Evolutionary conservation across 1,140 invertebrate species (phyloP).

Genomic region (Calosoma granatense): DNA sequence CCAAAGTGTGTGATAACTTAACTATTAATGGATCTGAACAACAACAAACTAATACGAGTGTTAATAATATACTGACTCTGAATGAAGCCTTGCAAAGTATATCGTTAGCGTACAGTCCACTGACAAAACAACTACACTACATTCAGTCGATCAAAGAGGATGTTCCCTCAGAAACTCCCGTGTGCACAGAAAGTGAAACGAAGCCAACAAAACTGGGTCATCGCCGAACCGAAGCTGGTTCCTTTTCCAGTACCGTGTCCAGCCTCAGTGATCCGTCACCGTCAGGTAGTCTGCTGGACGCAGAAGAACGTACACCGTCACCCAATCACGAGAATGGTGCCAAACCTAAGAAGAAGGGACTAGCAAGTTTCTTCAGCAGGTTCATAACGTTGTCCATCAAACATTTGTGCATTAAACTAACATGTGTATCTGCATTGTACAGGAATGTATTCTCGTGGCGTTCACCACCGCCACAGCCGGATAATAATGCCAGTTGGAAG

Average conservation of each 20-base stretch:
- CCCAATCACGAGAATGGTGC: slow-evolving; percentile 23
- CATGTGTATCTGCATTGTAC: slow-evolving; percentile 28
- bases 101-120: slow-evolving; percentile 41
- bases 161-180: slow-evolving; percentile 16
- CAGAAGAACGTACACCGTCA: slow-evolving; percentile 31
- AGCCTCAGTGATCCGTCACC: slow-evolving; percentile 41
- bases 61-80: slow-evolving; percentile 28
- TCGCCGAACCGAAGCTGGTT: slow-evolving; percentile 35
- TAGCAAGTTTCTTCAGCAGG: slow-evolving; percentile 34
- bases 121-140: slow-evolving; percentile 38
- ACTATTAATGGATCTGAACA: neutral
- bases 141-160: slow-evolving; percentile 27
- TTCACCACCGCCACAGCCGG: slow-evolving; percentile 28
- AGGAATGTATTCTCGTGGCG: slow-evolving; percentile 59
- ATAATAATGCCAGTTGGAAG: slow-evolving; percentile 31
- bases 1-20: slow-evolving; percentile 6
- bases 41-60: slow-evolving; percentile 15
- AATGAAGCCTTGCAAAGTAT: slow-evolving; percentile 42
- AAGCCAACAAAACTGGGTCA: slow-evolving; percentile 31
- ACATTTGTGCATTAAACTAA: slow-evolving; percentile 14
- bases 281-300: slow-evolving; percentile 36
- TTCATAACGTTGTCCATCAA: too few relatives aligned
- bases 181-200: slow-evolving; percentile 17
- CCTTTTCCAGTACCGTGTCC: slow-evolving; percentile 42
- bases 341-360: slow-evolving; percentile 29